Evolutionary conservation across 1,140 invertebrate genomes (phyloP), one percentile per base, ranked within the genome.

Genomic region (Drosophila nigromelanica): DNA sequence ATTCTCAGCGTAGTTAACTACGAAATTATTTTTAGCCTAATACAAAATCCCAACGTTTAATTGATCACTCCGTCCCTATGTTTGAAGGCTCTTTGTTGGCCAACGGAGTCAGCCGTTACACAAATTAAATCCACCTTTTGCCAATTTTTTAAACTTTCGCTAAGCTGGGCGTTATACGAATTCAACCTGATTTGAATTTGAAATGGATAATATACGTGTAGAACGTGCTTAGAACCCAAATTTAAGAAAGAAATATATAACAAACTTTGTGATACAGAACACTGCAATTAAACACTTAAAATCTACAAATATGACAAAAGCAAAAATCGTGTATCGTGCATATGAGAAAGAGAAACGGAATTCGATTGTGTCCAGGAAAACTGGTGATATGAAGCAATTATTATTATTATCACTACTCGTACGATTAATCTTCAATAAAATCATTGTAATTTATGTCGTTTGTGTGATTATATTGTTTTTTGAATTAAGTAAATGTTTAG

Each of bases 381-480:
- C 79, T 71, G 82, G 81, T 86, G 81, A 86, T 86, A 86, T 70
- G 52, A 80, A 86, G 81, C 81, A 86, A 86, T 86, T 86, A 86
- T 68, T 73, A 76, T 50, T 67, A 67, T 56, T 61, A 70, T 62
- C 21, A 35, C 33, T 58, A 75, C 59, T 71, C 35, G 59, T 75
- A 64, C 50, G 50, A 48, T 67, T 54, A 75, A 72, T 55, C 55
- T 73, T 75, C 48, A 66, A 76, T 72, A 61, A 42, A 60, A 47
- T 55, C 47, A 51, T 40, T 73, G 50, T 73, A 73, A 73, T 68
- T 68, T 37, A 59, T 18, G 51, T 55, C 42, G 45, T 67, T 62
- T 73, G 66, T 80, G 66, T 86, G 77, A 80, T 86, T 68, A 68
- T 77, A 18, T 51, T 80, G 63, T 66, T 47, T 61, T 76, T 64